Evolutionary conservation across 1,140 invertebrate genomes (phyloP), one percentile per base, ranked within the genome.

Genomic region (Sycobia sp.): DNA sequence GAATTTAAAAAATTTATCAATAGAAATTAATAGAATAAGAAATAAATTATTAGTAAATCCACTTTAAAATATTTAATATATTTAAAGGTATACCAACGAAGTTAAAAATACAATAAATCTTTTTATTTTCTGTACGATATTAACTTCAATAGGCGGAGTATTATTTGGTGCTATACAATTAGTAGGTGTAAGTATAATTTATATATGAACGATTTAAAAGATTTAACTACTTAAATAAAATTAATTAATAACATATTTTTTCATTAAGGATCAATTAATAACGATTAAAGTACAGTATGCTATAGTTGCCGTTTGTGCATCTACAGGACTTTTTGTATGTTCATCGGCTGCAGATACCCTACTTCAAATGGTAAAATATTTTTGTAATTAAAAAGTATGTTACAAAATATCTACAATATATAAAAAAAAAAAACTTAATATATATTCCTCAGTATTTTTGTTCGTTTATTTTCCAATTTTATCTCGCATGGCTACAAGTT

Each of bases 261-360:
- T 43, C 7, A 38, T 34, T 41, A 29, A 69, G 69, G 38, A 67
- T 47, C 64, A 65, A 29, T 47, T 58, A 0, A 13, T 70, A 10
- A 16, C 63, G 5, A 58, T 70, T 2, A 73, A 73, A 32, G 8
- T 69, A 3, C 71, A 71, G 7, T 67, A 67, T 16, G 3, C 62
- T 1, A 46, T 65, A 3, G 58, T 72, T 20, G 38, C 49, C 10
- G 13, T 34, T 4, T 64, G 62, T 23, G 65, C 65, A 8, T 54
- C 61, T 5, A 3, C 68, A 1, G 71, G 70, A 23, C 67, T 74
- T 1, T 72, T 74, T 39, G 67, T 71, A 51, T 72, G 67, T 27
- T 58, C 68, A 0, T 71, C 63, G 67, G 70, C 74, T 27, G 68
- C 71, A 2, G 71, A 76, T 34, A 43, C 64, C 2, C 32, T 76